Evolutionary conservation across 2,797 vertebrate genomes (phyloP), one percentile per base, ranked within the genome.

Genomic region (Uromys caudimaculatus): DNA sequence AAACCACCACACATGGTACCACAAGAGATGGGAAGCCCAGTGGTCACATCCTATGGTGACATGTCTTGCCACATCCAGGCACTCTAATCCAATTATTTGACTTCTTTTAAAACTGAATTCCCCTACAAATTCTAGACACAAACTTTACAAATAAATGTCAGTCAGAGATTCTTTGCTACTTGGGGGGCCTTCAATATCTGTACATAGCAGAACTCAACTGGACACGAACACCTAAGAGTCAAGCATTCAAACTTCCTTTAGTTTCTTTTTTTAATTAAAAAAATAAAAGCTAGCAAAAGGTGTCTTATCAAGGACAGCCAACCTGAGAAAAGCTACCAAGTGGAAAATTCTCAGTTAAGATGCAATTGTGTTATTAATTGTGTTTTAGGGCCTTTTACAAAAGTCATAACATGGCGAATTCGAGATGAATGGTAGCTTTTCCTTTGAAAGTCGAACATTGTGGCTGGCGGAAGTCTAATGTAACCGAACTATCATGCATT

Each of bases 341-440:
- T 97, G 91, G 95, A 97, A 97, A 97, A 97, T 97, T 97, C 88
- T 79, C 62, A 95, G 93, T 97, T 96, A 96, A 92, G 95, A 93
- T 93, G 91, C 94, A 96, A 89, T 97, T 96, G 95, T 97, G 81
- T 89, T 97, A 95, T 95, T 97, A 97, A 97, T 95, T 97, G 95
- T 97, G 58, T 97, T 95, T 96, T 95, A 96, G 87, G 90, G 47
- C 85, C 56, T 89, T 96, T 97, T 95, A 95, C 29, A 97, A 93
- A 94, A 97, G 87, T 94, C 75, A 81, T 96, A 94, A 95, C 92
- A 86, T 95, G 96, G 89, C 94, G 95, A 90, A 94, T 97, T 96
- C 94, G 81, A 93, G 94, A 97, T 97, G 93, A 97, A 97, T 96
- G 35, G 85, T 81, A 90, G 89, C 50, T 96, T 97, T 97, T 81